A percentile compares a stretch with the other conserved stretches of the same genome.
These are phyloP conservation scores for Drosophila vallismaia DNA, from an alignment of 2,888 invertebrate species.

Conservation along the genomic window DNA sequence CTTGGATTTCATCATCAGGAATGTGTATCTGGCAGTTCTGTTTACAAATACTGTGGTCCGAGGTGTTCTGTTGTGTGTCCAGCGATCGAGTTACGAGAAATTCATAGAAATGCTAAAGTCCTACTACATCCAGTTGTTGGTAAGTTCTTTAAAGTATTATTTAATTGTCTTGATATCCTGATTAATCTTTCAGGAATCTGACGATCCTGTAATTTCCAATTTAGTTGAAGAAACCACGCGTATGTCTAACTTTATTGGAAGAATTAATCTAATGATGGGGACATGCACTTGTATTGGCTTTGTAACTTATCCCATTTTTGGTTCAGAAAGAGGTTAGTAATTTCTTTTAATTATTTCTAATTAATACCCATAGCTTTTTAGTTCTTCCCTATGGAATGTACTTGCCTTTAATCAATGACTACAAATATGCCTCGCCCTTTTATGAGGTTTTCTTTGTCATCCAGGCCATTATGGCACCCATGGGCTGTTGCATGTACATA, in stretches of 20 bases:
- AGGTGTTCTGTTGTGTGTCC: constrained; percentile 57
- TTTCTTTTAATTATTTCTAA: neutral
- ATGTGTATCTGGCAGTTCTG: constrained; percentile 74
- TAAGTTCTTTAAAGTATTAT: constrained; percentile 15
- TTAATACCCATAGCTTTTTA: constrained; percentile 7
- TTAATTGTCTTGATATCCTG: neutral
- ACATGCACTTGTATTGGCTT: constrained; percentile 69
- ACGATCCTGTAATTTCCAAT: constrained; percentile 44
- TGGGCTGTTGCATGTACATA: constrained; percentile 81
- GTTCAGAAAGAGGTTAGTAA: constrained; percentile 63
- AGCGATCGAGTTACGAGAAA: constrained; percentile 67
- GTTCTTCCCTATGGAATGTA: constrained; percentile 77
- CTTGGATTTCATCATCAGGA: constrained; percentile 71
- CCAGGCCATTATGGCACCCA: constrained; percentile 73
- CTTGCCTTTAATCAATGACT: constrained; percentile 66
- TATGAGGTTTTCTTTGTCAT: constrained; percentile 72
- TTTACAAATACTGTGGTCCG: constrained; percentile 72
- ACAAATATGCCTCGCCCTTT: constrained; percentile 64
- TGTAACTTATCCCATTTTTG: constrained; percentile 72
- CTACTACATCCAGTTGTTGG: constrained; percentile 66
- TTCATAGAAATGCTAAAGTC: constrained; percentile 62
- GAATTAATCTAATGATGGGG: constrained; percentile 74
- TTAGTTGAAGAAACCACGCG: constrained; percentile 59
- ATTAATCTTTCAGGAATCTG: constrained; percentile 36
- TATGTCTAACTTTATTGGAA: constrained; percentile 60